phyloP scores from a whole-genome alignment of 2,113 vertebrate species.

The Nyctereutes procyonoides region DNA sequence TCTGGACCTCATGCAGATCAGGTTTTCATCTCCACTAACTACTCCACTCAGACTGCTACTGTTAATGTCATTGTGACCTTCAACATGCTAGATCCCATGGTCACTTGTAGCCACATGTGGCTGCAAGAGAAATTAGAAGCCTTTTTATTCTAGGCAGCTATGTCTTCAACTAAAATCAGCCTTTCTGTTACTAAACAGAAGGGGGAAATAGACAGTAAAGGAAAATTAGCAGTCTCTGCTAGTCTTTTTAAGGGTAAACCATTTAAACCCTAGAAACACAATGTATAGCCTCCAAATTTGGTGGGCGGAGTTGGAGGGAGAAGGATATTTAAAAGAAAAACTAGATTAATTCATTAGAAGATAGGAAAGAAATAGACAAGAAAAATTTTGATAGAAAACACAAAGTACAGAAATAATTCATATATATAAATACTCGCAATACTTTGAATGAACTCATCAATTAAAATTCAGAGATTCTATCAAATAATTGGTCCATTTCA shows the following conservation, averaged over 20 bases:
- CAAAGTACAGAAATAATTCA: background rate
- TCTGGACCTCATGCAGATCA: background rate
- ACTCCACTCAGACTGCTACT: background rate
- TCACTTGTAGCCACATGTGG: background rate
- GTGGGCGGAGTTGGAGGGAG: background rate
- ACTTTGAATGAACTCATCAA: background rate
- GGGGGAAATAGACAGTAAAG: background rate
- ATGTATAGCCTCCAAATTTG: background rate
- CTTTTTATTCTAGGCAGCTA: background rate
- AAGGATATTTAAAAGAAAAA: background rate
- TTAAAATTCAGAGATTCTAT: background rate
- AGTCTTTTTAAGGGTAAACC: background rate
- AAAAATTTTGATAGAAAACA: background rate
- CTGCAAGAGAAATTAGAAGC: background rate
- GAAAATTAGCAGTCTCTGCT: background rate
- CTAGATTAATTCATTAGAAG: background rate
- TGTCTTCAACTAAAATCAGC: background rate
- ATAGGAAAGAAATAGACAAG: background rate
- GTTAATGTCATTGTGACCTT: background rate
- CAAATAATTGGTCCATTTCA: background rate
- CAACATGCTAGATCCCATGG: background rate
- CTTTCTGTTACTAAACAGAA: background rate
- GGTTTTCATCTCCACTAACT: background rate
- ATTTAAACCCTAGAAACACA: background rate
- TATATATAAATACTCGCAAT: background rate